Conservation (phyloP, 2,888 invertebrate genomes). For the Alloplasta piceator region DNA sequence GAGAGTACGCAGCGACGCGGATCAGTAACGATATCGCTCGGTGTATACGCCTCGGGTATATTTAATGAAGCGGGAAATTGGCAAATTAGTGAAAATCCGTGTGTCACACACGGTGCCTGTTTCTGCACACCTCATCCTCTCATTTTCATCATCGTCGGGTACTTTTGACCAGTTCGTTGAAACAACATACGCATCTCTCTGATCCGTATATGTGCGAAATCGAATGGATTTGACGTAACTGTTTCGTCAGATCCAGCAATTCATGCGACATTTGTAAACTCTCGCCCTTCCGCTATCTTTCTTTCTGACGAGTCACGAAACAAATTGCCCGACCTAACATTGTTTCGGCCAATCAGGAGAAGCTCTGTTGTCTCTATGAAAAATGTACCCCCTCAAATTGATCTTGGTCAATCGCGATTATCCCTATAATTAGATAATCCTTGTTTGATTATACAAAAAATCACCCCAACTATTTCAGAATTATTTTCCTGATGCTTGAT, state of each 20-base stretch:
- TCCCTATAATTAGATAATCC: neutral
- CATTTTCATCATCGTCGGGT: constrained; percentile 44
- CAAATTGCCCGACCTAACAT: constrained; percentile 68
- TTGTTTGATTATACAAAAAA: too few relatives aligned
- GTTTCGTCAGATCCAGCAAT: constrained; percentile 48
- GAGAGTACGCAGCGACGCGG: constrained; percentile 10
- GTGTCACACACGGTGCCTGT: constrained; percentile 46
- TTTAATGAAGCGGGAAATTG: constrained; percentile 78
- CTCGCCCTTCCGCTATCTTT: constrained; percentile 32
- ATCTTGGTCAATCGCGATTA: neutral
- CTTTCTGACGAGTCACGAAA: constrained; percentile 30
- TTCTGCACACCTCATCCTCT: constrained; percentile 20
- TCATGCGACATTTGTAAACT: constrained; percentile 51
- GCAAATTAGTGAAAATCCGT: constrained; percentile 78
- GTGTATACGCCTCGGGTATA: constrained; percentile 60
- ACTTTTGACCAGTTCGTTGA: constrained; percentile 44
- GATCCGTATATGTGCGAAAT: constrained; percentile 16
- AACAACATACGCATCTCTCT: constrained; percentile 44
- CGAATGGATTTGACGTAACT: constrained; percentile 50
- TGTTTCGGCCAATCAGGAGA: constrained; percentile 74
- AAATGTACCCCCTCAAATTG: too few relatives aligned
- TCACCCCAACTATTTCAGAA: too few relatives aligned
- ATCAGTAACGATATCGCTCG: constrained; percentile 52
- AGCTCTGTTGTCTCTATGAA: constrained; percentile 18
- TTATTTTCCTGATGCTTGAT: too few relatives aligned